These are phyloP conservation scores for Sarcophaga subvicina DNA, from an alignment of 2,888 invertebrate genomes.

Conservation along the genomic window DNA sequence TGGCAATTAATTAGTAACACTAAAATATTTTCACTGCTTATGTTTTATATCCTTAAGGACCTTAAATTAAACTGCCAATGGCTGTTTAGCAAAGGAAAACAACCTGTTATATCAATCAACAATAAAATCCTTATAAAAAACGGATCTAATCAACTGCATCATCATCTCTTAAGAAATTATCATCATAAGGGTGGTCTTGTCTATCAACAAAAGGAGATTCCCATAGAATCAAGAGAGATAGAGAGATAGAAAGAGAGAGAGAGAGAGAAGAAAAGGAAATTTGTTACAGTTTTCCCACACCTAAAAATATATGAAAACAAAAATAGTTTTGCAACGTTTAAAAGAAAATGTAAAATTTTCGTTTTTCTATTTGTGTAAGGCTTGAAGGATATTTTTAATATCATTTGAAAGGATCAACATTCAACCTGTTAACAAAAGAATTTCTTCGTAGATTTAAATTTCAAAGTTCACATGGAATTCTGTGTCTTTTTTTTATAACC, in stretches of 20 bases:
- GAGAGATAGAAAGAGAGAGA: background rate
- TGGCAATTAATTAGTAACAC: constrained; percentile 4
- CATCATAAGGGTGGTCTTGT: constrained; percentile 43
- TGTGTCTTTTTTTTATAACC: constrained; percentile 3
- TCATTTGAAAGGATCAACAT: background rate
- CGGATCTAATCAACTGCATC: constrained; percentile 10
- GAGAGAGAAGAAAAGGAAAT: constrained; percentile 7
- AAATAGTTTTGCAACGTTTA: constrained; percentile 15
- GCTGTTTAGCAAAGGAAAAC: background rate
- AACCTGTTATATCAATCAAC: constrained; percentile 50
- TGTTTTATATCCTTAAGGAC: constrained; percentile 14
- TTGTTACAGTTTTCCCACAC: constrained; percentile 60
- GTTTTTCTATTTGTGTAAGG: constrained; percentile 28
- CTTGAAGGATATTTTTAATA: background rate
- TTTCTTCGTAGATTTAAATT: background rate
- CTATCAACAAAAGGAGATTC: constrained; percentile 7
- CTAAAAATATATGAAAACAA: background rate
- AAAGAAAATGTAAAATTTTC: constrained; percentile 8
- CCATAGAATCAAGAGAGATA: constrained; percentile 1
- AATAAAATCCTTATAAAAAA: constrained; percentile 24
- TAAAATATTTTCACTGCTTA: background rate
- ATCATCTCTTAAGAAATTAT: constrained; percentile 15
- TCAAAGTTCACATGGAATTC: constrained; percentile 51
- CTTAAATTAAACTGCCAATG: constrained; percentile 11
- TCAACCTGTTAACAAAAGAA: constrained; percentile 55